Evolutionary conservation across 1,140 invertebrate genomes (phyloP), one percentile per base, ranked within the genome.

Genomic region (Andricus grossulariae): DNA sequence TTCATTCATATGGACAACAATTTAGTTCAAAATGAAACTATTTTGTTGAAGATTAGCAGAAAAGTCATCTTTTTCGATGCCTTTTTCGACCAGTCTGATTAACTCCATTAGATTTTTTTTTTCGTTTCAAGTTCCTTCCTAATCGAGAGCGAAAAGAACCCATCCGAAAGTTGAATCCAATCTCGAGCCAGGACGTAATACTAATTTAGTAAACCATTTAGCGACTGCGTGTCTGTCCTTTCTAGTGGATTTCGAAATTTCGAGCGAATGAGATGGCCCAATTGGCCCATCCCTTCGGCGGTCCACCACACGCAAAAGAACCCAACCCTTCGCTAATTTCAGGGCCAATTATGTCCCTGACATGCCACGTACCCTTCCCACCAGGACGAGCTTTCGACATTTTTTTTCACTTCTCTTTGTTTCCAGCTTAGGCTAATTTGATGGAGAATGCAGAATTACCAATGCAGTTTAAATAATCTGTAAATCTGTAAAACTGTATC

Each of bases 121-220:
- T 55, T 32, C 32, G 32, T 50, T n/a, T 55, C 57, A 19, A 45
- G 19, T 16, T 57, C 57, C 15, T 18, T 66, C 16, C 32, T 39
- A 66, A 39, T 39, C 15, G 60, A 32, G n/a, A 39, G 15, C 25
- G 25, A n/a, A 66, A 39, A 66, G 52, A 16, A 66, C 7, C 66
- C 50, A 73, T 16, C 51, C 80, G 72, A 80, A 75, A 86, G 83
- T 88, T 84, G 80, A 85, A 88, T 88, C 87, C 87, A 88, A 88
- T 88, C 85, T 86, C 76, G 76, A 55, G 52, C 80, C 77, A 71
- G 50, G 7, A 54, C 73, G 80, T 88, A 87, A 32, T 32, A 32
- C 25, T 32, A 32, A 88, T 88, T 85, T 76, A 82, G 77, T 88
- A 87, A 87, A 87, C 83, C 87, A 86, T 85, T 88, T 88, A 86